Base-by-base conservation (phyloP, 2,797 vertebrate species). In the Lacerta agilis region DNA sequence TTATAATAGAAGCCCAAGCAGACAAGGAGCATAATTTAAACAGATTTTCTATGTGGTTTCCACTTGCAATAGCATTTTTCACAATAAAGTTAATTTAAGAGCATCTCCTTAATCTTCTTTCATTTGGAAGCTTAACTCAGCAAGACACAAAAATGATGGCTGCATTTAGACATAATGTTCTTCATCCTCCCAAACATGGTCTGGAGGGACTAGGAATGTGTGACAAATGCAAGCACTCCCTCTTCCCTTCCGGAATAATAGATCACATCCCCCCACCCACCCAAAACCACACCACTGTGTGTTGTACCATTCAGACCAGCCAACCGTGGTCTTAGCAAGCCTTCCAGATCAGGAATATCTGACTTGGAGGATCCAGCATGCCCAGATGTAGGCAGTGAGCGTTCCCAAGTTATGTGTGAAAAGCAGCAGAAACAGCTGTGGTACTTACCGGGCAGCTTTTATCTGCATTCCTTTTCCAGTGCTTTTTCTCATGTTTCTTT, bases 391-490 rank as follows among this genome's bases (percentile, higher is more conserved):
- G 36, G 11, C 25, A n/a, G 36, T 43, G 11, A 55, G 23, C 5
- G 27, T 66, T 38, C 49, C 69, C 72, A 29, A n/a, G 5, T 73
- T 66, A 38, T 49, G 58, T 23, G 41, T 82, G 43, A 79, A 36
- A 89, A 73, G 43, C 43, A 94, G 89, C 23, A 81, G 85, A 64
- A 64, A 76, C n/a, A 79, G 81, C 66, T 1, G 0, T 67, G 38
- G 45, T 85, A 97, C 98, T 97, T 96, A 99, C 98, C 85, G 96
- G 96, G 90, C 98, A 98, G 95, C 84, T 96, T 92, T 96, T 98
- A 75, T 98, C 97, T 72, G 95, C 89, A 92, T 99, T 99, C 93
- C 98, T 97, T 93, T 98, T 99, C 98, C 98, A 99, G 8, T 98
- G 97, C 92, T 97, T 98, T 96, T 98, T 99, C 87, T 97, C 97